Evolutionary conservation across 1,140 invertebrate species (phyloP), one percentile per base, ranked within the genome.

Genomic region (Cydia amplana): DNA sequence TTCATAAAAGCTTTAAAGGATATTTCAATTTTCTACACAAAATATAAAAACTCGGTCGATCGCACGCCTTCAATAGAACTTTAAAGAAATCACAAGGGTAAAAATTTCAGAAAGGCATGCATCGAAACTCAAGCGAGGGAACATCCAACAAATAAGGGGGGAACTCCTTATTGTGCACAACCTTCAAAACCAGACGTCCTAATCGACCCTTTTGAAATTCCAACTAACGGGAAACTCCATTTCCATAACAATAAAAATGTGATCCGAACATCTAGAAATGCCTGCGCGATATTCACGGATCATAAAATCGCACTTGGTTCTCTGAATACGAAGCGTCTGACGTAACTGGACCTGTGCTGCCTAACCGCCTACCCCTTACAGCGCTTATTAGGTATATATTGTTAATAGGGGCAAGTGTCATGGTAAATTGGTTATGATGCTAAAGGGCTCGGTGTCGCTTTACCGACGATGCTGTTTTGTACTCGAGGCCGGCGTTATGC

Each of bases 221-320:
- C 87, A 90, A 92, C 87, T 92, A 92, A 91, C 89, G 84, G 91
- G 86, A 91, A 91, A 91, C 87, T 88, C 89, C 85, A 93, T 93
- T 93, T 91, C 90, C 91, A 93, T 93, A 90, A 93, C 91, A 93
- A 93, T 93, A 93, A 93, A 91, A 93, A 91, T 89, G 87, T 87
- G 88, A 89, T 91, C 88, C 88, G 83, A 91, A 90, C 89, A 91
- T 91, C 90, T 90, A 91, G 91, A 91, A 93, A 93, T 91, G 91
- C 88, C 88, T 87, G 82, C 77, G 89, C 88, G 91, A 91, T 93
- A 91, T 93, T 93, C 90, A 91, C 89, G 91, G 91, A 89, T 91
- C 91, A 93, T 93, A 93, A 93, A 93, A 89, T 88, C 84, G 83
- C 83, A 87, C 84, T 87, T 82, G 86, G 79, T 18, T 83, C 83